These are phyloP conservation scores for Ammospiza caudacuta DNA, from an alignment of 2,113 vertebrate genomes.

Conservation along the genomic window DNA sequence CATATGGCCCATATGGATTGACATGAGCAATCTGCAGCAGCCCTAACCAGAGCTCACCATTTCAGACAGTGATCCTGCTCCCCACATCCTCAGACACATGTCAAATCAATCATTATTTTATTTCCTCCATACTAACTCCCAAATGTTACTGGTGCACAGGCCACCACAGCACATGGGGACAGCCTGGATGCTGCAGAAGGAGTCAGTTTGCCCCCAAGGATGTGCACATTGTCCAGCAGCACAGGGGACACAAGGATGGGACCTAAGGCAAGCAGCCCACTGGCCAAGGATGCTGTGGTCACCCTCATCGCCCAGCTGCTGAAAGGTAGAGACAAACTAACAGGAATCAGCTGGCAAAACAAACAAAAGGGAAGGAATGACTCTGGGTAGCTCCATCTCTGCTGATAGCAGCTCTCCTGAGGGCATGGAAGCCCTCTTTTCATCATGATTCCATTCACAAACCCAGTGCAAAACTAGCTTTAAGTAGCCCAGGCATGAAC, in stretches of 20 bases:
- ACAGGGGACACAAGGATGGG: background rate
- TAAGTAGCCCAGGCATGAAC: background rate
- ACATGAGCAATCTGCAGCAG: background rate
- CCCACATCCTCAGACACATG: background rate
- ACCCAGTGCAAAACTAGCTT: background rate
- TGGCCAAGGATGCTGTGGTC: background rate
- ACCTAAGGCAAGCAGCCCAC: background rate
- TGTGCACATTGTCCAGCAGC: rapidly evolving
- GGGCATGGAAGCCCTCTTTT: background rate
- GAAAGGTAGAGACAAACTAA: background rate
- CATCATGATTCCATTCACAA: background rate
- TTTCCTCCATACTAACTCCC: background rate
- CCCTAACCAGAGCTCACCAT: background rate
- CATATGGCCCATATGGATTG: slow-evolving; percentile 38
- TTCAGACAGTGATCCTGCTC: background rate
- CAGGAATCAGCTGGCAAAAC: background rate
- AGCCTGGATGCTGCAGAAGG: background rate
- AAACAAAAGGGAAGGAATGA: background rate
- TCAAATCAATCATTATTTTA: background rate
- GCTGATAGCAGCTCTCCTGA: background rate
- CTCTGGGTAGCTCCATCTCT: background rate
- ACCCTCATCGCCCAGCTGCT: background rate
- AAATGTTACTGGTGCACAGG: background rate
- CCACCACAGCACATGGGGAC: rapidly evolving
- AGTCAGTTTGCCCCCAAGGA: background rate